Percentiles rank a stretch among this genome's conserved stretches.
Evolutionary conservation across 1,140 invertebrate species (phyloP).

Genomic region (Drosophila bocqueti): DNA sequence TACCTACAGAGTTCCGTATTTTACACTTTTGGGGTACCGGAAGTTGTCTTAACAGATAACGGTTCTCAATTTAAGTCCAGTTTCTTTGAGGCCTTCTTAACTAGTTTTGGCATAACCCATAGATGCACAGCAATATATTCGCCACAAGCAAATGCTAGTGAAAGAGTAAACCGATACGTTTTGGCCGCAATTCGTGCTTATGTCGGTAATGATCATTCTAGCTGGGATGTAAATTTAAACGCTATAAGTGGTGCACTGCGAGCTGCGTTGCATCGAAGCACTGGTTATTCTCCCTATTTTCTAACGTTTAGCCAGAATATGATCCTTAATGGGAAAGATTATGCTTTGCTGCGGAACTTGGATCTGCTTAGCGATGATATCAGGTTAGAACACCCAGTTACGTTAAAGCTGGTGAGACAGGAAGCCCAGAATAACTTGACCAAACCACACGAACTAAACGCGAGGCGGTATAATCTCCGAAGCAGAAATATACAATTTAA

Average conservation of each 20-base stretch:
- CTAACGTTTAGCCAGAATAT: background rate
- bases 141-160: background rate
- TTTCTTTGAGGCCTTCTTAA: background rate
- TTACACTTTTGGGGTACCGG: background rate
- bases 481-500: no score
- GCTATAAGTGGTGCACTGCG: background rate
- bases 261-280: background rate
- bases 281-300: background rate
- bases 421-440: no score
- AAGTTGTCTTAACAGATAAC: background rate
- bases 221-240: background rate
- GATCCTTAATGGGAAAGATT: background rate
- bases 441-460: no score
- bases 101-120: background rate
- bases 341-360: background rate
- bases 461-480: no score
- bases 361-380: background rate
- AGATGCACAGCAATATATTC: background rate
- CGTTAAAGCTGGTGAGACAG: no score
- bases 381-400: no score
- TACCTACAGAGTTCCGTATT: background rate
- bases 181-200: background rate
- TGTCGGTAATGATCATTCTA: background rate
- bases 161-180: background rate
- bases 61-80: slow-evolving; percentile 1